Percentiles rank a stretch among this genome's conserved stretches.
Conservation (phyloP, 92 coral and sea anemone genomes). For the Chrysogorgia sp. region DNA sequence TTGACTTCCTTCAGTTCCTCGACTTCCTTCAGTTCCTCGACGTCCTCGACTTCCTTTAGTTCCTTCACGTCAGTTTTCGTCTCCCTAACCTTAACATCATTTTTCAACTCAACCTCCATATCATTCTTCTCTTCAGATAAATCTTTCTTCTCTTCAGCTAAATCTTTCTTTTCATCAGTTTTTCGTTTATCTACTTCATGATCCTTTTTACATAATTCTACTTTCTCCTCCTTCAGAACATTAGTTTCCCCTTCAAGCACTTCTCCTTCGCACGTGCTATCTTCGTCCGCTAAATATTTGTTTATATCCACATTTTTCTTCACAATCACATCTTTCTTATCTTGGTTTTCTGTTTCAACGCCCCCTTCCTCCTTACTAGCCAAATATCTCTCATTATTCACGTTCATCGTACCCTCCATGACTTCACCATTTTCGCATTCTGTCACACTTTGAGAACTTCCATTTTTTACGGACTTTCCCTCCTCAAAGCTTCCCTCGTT, state of each 20-base stretch:
- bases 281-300: background rate
- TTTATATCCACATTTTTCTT: background rate
- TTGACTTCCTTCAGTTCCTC: slow-evolving; percentile 3
- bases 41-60: background rate
- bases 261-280: background rate
- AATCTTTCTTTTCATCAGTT: background rate
- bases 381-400: background rate
- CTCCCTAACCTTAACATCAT: background rate
- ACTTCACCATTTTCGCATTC: background rate
- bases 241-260: background rate
- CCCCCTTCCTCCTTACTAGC: background rate
- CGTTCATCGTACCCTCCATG: background rate
- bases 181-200: background rate
- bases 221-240: background rate
- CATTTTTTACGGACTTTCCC: no score
- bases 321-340: background rate
- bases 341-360: background rate
- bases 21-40: no score
- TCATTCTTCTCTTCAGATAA: slow-evolving; percentile 27
- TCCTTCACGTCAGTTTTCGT: slow-evolving; percentile 1
- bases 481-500: background rate
- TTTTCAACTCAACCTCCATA: background rate
- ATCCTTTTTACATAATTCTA: background rate
- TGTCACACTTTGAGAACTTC: background rate
- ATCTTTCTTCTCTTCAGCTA: slow-evolving; percentile 13